These are phyloP conservation scores for Platynereis dumerilii DNA, from an alignment of 2,888 invertebrate genomes.

Conservation along the genomic window DNA sequence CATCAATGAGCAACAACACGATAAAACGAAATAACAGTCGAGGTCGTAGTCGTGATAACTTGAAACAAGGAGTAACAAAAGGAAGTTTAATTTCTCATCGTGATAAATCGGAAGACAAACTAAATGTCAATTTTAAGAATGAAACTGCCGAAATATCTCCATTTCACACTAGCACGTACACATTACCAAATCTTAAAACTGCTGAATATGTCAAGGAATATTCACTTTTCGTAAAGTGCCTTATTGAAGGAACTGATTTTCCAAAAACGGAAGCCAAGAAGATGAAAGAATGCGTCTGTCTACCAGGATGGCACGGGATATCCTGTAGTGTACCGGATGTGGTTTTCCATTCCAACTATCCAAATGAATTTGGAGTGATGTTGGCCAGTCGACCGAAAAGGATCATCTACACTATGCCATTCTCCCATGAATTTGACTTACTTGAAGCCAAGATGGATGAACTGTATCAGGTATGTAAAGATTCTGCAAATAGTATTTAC, in stretches of 20 bases:
- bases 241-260: background rate
- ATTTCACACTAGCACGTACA: too few species aligned
- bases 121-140: too few species aligned
- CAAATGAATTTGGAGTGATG: conserved; percentile 13
- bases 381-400: conserved; percentile 9
- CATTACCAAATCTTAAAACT: too few species aligned
- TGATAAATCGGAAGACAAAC: too few species aligned
- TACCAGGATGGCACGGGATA: conserved; percentile 21
- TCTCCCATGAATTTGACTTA: conserved; percentile 26
- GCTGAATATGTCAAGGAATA: too few species aligned
- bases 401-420: conserved; percentile 24
- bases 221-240: background rate
- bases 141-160: too few species aligned
- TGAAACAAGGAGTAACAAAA: too few species aligned
- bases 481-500: too few species aligned
- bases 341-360: conserved; percentile 12
- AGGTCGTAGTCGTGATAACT: too few species aligned
- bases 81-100: too few species aligned
- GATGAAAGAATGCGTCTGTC: conserved; percentile 4
- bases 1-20: too few species aligned
- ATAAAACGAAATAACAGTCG: too few species aligned
- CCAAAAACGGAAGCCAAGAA: background rate
- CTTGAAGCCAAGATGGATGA: conserved; percentile 68
- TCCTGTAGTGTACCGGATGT: conserved; percentile 20
- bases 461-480: conserved; percentile 67